These are phyloP conservation scores for Amphiduros pacificus DNA, from an alignment of 2,888 invertebrate genomes.

Conservation along the genomic window DNA sequence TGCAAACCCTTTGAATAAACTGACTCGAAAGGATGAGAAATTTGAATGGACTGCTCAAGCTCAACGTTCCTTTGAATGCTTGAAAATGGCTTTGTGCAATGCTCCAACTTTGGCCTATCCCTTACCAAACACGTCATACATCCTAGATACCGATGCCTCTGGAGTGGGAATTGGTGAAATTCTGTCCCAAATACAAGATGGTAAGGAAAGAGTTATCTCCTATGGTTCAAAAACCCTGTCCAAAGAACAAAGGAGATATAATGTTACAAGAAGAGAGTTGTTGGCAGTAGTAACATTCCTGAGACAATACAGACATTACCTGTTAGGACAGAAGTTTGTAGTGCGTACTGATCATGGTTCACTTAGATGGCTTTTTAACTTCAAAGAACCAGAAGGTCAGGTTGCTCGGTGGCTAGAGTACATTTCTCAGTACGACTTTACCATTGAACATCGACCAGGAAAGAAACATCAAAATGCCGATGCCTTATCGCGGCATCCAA, in stretches of 20 bases:
- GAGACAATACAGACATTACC: constrained; percentile 23
- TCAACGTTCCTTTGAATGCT: constrained; percentile 17
- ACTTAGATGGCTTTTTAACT: constrained; percentile 20
- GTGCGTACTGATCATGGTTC: constrained; percentile 26
- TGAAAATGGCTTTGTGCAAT: constrained; percentile 13
- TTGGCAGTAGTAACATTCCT: constrained; percentile 23
- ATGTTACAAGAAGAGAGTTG: constrained; percentile 24
- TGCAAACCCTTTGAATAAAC: constrained; percentile 8
- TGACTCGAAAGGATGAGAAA: not conserved
- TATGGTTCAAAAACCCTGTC: constrained; percentile 25
- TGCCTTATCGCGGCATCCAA: constrained; percentile 20
- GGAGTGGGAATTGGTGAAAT: constrained; percentile 20
- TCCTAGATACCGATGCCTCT: constrained; percentile 27
- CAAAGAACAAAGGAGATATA: constrained; percentile 24
- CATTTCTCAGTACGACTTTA: constrained; percentile 16
- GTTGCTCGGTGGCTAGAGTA: constrained; percentile 25
- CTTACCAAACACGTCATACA: constrained; percentile 9
- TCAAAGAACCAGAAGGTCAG: constrained; percentile 23
- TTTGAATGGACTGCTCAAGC: constrained; percentile 27
- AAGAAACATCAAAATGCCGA: constrained; percentile 24
- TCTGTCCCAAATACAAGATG: constrained; percentile 22
- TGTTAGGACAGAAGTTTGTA: constrained; percentile 20
- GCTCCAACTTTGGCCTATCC: constrained; percentile 20
- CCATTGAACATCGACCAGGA: constrained; percentile 18
- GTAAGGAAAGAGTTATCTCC: constrained; percentile 15